Conservation (phyloP, 2,888 invertebrate species). For the Melanchra persicariae region DNA sequence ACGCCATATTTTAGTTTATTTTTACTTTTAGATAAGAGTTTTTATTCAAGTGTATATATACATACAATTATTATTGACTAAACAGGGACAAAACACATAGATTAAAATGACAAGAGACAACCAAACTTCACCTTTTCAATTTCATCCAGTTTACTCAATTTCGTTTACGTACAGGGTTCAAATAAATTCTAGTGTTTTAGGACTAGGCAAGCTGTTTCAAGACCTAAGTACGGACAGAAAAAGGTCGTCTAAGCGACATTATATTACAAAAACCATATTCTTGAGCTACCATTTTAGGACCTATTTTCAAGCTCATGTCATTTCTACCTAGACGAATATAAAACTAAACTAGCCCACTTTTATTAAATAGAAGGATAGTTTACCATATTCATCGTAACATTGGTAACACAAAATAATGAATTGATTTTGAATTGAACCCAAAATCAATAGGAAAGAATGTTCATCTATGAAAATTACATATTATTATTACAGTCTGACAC, state of each 20-base stretch:
- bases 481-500: constrained; percentile 7
- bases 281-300: not conserved
- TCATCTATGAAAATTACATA: not conserved
- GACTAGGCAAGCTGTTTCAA: constrained; percentile 28
- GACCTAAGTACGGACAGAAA: constrained; percentile 38
- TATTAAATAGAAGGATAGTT: not conserved
- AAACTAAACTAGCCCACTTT: not conserved
- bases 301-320: not conserved
- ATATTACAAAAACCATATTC: constrained; percentile 28
- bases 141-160: not conserved
- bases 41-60: too few relatives aligned
- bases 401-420: too few relatives aligned
- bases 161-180: not conserved
- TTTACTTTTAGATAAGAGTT: too few relatives aligned
- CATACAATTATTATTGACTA: too few relatives aligned
- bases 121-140: not conserved
- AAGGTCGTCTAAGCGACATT: constrained; percentile 37
- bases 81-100: not conserved
- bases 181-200: constrained; percentile 20
- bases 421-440: not conserved
- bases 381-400: not conserved
- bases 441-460: not conserved
- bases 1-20: too few relatives aligned
- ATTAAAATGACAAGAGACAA: not conserved
- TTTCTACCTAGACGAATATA: constrained; percentile 3